Percentiles rank a stretch among this genome's conserved stretches.
These are phyloP conservation scores for Platyura marginata DNA, from an alignment of 1,140 invertebrate species.

Conservation along the genomic window DNA sequence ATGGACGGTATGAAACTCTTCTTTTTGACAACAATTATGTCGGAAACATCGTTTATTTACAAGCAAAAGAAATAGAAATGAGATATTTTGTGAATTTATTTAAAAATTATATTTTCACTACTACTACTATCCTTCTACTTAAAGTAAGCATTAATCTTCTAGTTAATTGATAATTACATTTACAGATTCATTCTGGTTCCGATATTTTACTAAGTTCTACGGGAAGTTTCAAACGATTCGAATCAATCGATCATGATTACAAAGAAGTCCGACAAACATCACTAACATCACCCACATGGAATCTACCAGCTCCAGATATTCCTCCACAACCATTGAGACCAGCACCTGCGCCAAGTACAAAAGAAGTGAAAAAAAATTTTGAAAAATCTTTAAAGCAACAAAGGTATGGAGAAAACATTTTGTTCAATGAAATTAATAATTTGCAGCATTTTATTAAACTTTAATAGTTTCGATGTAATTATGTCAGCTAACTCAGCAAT, in stretches of 20 bases:
- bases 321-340: slow-evolving; percentile 26
- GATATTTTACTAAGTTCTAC: slow-evolving; percentile 40
- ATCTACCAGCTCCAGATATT: slow-evolving; percentile 15
- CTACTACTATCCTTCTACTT: too few species aligned
- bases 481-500: not conserved
- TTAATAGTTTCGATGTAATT: not conserved
- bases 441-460: too few species aligned
- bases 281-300: slow-evolving; percentile 16
- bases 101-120: too few species aligned
- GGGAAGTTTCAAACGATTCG: slow-evolving; percentile 48
- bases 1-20: too few species aligned
- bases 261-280: slow-evolving; percentile 18
- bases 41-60: too few species aligned
- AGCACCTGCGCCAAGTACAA: slow-evolving; percentile 18
- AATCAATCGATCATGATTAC: slow-evolving; percentile 38
- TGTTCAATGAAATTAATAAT: too few species aligned
- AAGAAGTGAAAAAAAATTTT: slow-evolving; percentile 7
- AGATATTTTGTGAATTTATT: too few species aligned
- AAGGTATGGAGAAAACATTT: too few species aligned
- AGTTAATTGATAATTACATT: too few species aligned
- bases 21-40: too few species aligned
- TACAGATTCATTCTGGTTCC: slow-evolving; percentile 43
- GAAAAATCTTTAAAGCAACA: not conserved
- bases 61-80: too few species aligned
- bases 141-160: too few species aligned